Base-by-base conservation (phyloP, 2,797 vertebrate species). In the Hirundo rustica region DNA sequence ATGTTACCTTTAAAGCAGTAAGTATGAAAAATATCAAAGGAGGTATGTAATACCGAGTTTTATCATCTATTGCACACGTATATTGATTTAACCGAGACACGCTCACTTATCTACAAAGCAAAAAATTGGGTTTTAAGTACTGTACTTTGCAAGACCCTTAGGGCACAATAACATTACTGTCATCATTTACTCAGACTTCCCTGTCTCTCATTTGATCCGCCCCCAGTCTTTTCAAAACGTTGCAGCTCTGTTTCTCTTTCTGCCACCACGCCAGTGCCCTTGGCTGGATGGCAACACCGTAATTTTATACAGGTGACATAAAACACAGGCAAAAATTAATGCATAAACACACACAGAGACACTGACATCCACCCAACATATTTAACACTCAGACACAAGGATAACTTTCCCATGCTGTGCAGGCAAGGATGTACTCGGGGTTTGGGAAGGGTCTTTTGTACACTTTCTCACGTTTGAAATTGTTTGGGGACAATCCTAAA, bases 61-160 rank as follows among this genome's bases (percentile, higher is more conserved):
- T 95, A 94, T 94, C 94, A 90, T 75, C 85, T 85, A 44, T 47
- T 92, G 83, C 89, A 91, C 66, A 38, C 30, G 1, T 87, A 87
- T 86, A 96, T 92, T 90, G 94, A 95, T 93, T 97, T 95, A 94
- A 93, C 89, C 5, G 1, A 85, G 94, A 95, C 95, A 95, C 2
- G 15, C 73, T 94, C 91, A 94, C 96, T 93, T 94, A 95, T 92
- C 92, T 96, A 93, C 94, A 96, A 97, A 95, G 93, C 95, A 96
- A 95, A 90, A 96, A 96, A 96, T 90, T 90, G 71, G 74, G 88
- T 77, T 96, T 94, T 96, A 96, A 97, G 94, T 86, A 96, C 77
- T 71, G 80, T 77, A 93, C 83, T 96, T 95, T 88, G 83, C 85
- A 93, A 95, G 83, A 87, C 88, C 95, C 90, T 92, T 34, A 86